Percentiles rank a stretch among this genome's conserved stretches.
phyloP scores from a whole-genome alignment of 2,888 invertebrate genomes.

The Brachyptera putata region DNA sequence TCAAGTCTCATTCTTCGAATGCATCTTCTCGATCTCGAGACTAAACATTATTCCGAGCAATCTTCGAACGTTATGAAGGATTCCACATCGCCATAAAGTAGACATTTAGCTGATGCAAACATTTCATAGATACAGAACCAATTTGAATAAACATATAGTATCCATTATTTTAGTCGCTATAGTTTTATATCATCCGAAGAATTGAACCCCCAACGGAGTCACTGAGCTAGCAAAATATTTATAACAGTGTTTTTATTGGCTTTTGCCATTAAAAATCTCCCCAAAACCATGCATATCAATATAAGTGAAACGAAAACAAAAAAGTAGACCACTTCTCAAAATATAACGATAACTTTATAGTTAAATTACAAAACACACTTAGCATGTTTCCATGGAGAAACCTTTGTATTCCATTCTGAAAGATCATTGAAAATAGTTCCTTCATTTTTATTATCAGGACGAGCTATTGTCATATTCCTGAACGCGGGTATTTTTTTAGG shows the following conservation, averaged over 20 bases:
- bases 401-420: neutral
- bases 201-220: neutral
- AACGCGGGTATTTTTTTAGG: neutral
- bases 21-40: too few relatives aligned
- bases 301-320: neutral
- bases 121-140: neutral
- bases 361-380: neutral
- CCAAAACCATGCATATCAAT: conserved; percentile 30
- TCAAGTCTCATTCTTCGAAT: too few relatives aligned
- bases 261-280: conserved; percentile 28
- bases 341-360: neutral
- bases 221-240: neutral
- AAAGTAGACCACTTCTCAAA: neutral
- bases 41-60: too few relatives aligned
- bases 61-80: neutral
- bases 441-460: too few relatives aligned
- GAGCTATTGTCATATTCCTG: too few relatives aligned
- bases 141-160: conserved; percentile 2
- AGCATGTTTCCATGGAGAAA: neutral
- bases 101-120: neutral
- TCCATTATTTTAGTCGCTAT: conserved; percentile 1
- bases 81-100: neutral
- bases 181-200: neutral
- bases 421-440: neutral
- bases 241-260: conserved; percentile 24